phyloP scores from a whole-genome alignment of 1,140 invertebrate genomes.

The Tribolium castaneum region DNA sequence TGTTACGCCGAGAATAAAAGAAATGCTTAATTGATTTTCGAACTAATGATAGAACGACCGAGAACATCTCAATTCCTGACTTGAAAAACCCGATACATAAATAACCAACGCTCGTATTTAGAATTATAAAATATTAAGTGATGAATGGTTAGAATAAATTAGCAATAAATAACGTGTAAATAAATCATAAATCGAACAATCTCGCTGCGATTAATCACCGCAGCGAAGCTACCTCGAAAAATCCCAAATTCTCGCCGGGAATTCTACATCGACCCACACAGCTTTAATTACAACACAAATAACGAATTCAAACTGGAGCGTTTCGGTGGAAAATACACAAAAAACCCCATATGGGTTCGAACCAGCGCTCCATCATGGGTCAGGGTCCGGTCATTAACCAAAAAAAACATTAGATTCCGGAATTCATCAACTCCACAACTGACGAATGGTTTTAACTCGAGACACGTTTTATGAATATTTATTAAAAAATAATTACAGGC shows the following conservation, averaged over 20 bases:
- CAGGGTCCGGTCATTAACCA: slow-evolving; percentile 38
- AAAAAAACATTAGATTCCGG: slow-evolving; percentile 40
- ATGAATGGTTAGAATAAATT: slow-evolving; percentile 18
- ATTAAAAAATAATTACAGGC: slow-evolving; percentile 35
- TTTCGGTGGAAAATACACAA: not conserved
- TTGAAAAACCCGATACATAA: not conserved
- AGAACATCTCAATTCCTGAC: not conserved
- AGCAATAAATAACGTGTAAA: slow-evolving; percentile 6
- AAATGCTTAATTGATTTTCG: not conserved
- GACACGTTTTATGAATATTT: slow-evolving; percentile 34
- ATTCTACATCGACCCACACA: not conserved
- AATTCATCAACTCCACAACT: slow-evolving; percentile 34
- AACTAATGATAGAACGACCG: not conserved
- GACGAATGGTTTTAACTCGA: slow-evolving; percentile 6
- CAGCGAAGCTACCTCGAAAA: not conserved
- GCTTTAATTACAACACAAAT: slow-evolving; percentile 13
- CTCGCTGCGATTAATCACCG: not conserved
- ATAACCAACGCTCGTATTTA: not conserved
- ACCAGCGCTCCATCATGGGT: slow-evolving; percentile 26
- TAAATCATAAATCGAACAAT: slow-evolving; percentile 1
- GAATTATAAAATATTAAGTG: not conserved
- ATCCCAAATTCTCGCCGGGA: not conserved
- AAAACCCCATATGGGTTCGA: slow-evolving; percentile 12
- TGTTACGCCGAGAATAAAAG: not conserved
- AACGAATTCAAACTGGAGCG: slow-evolving; percentile 21